phyloP scores from a whole-genome alignment of 2,113 vertebrate genomes.

The Stomatorhinus ivindoensis region DNA sequence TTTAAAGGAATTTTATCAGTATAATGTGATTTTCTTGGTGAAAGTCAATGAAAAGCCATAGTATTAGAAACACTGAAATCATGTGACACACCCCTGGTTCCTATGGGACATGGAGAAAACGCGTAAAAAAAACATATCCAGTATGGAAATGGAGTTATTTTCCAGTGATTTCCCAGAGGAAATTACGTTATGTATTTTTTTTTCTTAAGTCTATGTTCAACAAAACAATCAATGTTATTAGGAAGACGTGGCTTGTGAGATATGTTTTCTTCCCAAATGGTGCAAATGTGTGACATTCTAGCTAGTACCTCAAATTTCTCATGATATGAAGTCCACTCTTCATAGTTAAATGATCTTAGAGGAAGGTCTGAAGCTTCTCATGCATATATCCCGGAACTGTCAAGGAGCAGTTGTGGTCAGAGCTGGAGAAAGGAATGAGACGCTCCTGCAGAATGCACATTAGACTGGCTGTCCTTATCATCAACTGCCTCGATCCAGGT shows the following conservation, averaged over 20 bases:
- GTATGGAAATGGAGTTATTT: background rate
- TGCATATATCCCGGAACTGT: constrained; percentile 97
- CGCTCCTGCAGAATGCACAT: background rate
- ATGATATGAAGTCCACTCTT: background rate
- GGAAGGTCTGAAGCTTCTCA: constrained; percentile 97
- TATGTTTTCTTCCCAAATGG: background rate
- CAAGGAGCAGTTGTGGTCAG: constrained; percentile 96
- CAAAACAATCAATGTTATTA: background rate
- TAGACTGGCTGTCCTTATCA: background rate
- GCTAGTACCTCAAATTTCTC: background rate
- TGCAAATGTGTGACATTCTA: background rate
- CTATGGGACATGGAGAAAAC: background rate
- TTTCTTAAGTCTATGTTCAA: background rate
- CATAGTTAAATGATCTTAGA: constrained; percentile 64
- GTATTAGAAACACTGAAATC: background rate
- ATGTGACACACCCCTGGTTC: background rate
- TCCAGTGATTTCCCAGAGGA: background rate
- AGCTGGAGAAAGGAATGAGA: constrained; percentile 56
- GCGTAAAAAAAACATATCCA: background rate
- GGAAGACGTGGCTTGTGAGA: background rate
- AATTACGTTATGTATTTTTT: background rate
- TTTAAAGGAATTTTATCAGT: background rate
- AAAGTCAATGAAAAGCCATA: background rate
- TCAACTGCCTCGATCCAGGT: background rate
- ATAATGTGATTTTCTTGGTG: background rate